A percentile compares a stretch with the other conserved stretches of the same genome.
phyloP scores from a whole-genome alignment of 2,797 vertebrate genomes.

The Sebastes umbrosus region DNA sequence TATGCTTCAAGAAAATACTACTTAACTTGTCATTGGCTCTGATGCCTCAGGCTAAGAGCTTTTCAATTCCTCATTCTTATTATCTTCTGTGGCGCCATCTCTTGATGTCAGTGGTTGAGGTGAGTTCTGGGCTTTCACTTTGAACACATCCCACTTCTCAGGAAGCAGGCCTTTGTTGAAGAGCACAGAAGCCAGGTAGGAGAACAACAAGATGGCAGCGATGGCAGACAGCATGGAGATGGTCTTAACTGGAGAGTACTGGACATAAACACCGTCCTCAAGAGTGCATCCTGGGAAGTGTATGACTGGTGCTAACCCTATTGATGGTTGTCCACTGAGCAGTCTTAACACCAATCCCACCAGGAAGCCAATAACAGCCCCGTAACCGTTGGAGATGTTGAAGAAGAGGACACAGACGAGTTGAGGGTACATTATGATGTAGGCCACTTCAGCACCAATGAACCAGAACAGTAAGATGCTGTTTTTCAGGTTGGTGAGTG shows the following conservation, averaged over 20 bases:
- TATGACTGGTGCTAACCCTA: slow-evolving; percentile 46
- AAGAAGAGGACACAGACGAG: slow-evolving; percentile 76
- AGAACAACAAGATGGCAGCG: slow-evolving; percentile 45
- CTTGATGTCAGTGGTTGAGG: no score
- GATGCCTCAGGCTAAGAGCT: no score
- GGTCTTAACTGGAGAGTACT: no score
- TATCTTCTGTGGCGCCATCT: no score
- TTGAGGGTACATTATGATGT: slow-evolving; percentile 77
- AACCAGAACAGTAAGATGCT: slow-evolving; percentile 68
- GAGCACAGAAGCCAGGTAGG: slow-evolving; percentile 26
- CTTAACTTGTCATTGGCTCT: no score
- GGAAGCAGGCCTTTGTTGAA: not conserved
- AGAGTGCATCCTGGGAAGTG: not conserved
- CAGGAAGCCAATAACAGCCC: slow-evolving; percentile 30
- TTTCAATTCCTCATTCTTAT: no score
- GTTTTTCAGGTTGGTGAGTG: slow-evolving; percentile 60
- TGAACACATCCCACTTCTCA: no score
- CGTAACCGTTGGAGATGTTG: slow-evolving; percentile 69
- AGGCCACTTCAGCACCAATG: slow-evolving; percentile 67
- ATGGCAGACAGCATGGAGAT: slow-evolving; percentile 70
- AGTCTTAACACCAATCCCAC: slow-evolving; percentile 13
- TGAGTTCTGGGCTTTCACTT: no score
- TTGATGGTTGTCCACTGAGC: slow-evolving; percentile 19
- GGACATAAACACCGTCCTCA: no score
- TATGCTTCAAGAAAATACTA: no score